Evolutionary conservation across 1,140 invertebrate genomes (phyloP).

Genomic region (Spodoptera litura): DNA sequence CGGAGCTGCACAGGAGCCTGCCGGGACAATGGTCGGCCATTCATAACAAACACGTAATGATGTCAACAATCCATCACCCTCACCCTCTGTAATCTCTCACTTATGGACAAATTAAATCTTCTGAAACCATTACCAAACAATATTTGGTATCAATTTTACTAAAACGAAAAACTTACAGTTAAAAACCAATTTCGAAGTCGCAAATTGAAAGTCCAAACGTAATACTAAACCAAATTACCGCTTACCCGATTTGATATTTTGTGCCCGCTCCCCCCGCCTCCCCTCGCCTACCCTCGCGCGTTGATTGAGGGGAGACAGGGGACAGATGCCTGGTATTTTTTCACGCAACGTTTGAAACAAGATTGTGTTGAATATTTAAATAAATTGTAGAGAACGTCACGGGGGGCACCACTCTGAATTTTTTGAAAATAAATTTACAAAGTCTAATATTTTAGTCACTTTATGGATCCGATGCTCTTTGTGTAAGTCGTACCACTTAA

Average conservation of each 20-base stretch:
- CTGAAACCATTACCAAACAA: conserved; percentile 13
- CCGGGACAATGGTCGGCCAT: neutral
- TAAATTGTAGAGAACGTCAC: conserved; percentile 10
- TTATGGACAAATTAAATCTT: neutral
- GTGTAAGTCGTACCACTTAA: too few species aligned
- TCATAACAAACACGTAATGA: conserved; percentile 30
- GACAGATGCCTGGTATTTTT: conserved; percentile 46
- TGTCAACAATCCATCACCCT: conserved; percentile 17
- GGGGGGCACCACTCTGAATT: neutral
- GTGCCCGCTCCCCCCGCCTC: conserved; percentile 4
- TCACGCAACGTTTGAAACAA: conserved; percentile 43
- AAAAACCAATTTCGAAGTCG: conserved; percentile 39
- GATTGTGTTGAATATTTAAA: conserved; percentile 46
- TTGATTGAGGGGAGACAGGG: conserved; percentile 35
- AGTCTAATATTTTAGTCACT: neutral
- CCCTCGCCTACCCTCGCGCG: neutral
- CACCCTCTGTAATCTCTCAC: neutral
- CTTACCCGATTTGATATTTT: conserved; percentile 37
- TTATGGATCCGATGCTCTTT: neutral
- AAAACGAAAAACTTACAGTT: conserved; percentile 25
- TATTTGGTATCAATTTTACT: neutral
- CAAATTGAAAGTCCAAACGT: conserved; percentile 45
- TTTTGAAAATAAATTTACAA: neutral
- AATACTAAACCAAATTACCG: conserved; percentile 43
- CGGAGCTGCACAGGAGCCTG: neutral